Conservation (phyloP, 1,140 invertebrate species). For the Argopecten irradians region DNA sequence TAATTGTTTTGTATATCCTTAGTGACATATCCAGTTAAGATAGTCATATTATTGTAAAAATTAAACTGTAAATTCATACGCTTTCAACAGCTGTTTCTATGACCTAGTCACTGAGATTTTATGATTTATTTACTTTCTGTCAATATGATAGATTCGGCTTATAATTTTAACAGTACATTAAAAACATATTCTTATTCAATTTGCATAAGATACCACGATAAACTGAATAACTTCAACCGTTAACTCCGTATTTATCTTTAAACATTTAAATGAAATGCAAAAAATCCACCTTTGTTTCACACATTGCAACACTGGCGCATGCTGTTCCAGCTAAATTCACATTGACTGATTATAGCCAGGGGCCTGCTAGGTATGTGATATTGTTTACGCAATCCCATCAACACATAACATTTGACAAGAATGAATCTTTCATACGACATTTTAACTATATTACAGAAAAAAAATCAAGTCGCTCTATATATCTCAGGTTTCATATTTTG, state of each 20-base stretch:
- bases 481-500: neutral
- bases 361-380: neutral
- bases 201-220: neutral
- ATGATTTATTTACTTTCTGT: neutral
- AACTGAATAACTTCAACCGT: neutral
- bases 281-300: neutral
- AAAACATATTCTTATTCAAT: neutral
- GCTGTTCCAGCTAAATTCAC: neutral
- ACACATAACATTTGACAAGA: neutral
- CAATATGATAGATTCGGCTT: neutral
- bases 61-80: neutral
- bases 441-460: neutral
- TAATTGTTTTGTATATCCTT: neutral
- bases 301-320: neutral
- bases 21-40: neutral
- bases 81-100: neutral
- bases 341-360: neutral
- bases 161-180: neutral
- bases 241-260: neutral
- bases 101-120: slow-evolving; percentile 9
- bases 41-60: neutral
- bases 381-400: neutral
- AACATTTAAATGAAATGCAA: neutral
- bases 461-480: neutral
- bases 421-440: neutral